Conservation (phyloP, 2,113 vertebrate species). For the Synchiropus splendidus region DNA sequence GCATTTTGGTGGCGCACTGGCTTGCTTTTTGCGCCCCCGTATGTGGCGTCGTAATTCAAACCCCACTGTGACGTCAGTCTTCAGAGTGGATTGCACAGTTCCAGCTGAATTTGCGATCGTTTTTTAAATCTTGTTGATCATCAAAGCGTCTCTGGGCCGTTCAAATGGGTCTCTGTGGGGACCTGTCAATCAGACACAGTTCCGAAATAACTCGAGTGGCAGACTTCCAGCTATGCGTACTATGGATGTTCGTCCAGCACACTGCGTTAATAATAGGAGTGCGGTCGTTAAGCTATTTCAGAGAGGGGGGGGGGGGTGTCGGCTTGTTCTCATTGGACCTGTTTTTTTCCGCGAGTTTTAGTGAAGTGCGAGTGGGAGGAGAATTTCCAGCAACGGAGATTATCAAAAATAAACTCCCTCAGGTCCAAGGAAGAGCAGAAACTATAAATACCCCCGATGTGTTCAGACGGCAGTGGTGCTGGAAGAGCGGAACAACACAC, state of each 20-base stretch:
- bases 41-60: too few species aligned
- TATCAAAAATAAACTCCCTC: conserved; percentile 86
- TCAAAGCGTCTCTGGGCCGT: too few species aligned
- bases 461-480: conserved; percentile 55
- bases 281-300: conserved; percentile 51
- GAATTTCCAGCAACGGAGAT: conserved; percentile 74
- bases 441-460: conserved; percentile 81
- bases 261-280: conserved; percentile 59
- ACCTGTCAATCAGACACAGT: conserved; percentile 20
- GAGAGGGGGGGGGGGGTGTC: conserved; percentile 62
- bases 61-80: too few species aligned
- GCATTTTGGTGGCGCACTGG: too few species aligned
- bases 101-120: too few species aligned
- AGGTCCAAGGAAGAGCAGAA: conserved; percentile 74
- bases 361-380: conserved; percentile 73
- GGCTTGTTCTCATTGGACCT: conserved; percentile 71
- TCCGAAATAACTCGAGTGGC: conserved; percentile 39
- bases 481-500: too few species aligned
- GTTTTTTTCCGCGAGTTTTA: conserved; percentile 69
- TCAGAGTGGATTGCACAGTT: too few species aligned
- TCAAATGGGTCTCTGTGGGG: conserved; percentile 4
- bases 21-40: too few species aligned
- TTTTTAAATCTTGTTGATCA: too few species aligned
- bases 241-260: conserved; percentile 27
- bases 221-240: conserved; percentile 42